Conservation (phyloP, 2,113 vertebrate species). For the Melanerpes aurifrons region DNA sequence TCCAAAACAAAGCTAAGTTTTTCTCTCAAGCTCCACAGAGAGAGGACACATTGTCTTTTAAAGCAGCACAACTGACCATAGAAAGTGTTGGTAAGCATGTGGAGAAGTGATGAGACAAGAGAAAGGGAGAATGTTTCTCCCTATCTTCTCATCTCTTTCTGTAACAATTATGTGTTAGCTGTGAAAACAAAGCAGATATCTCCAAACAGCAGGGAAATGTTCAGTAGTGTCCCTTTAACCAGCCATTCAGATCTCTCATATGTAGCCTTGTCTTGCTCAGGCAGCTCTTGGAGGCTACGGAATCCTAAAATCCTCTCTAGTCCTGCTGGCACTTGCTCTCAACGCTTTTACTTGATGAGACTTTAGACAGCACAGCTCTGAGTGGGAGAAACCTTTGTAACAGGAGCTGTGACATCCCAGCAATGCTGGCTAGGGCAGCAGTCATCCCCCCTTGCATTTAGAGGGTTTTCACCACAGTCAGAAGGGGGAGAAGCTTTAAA, state of each 20-base stretch:
- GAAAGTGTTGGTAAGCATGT: background rate
- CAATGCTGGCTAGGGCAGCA: conserved; percentile 18
- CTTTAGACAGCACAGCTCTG: conserved; percentile 13
- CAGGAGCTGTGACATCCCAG: conserved; percentile 51
- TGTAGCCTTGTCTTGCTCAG: background rate
- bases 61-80: background rate
- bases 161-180: background rate
- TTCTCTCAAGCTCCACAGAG: background rate
- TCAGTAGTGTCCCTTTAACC: background rate
- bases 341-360: background rate
- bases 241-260: background rate
- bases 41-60: background rate
- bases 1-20: background rate
- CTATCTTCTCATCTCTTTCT: background rate
- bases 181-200: background rate
- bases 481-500: conserved; percentile 24
- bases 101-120: background rate
- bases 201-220: background rate
- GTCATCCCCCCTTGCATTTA: background rate
- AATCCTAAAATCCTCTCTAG: conserved; percentile 10
- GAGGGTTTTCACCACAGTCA: conserved; percentile 26
- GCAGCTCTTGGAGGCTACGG: background rate
- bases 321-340: conserved; percentile 25
- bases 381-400: conserved; percentile 63
- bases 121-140: background rate